These are phyloP conservation scores for Musca vetustissima DNA, from an alignment of 1,140 invertebrate species.

Conservation along the genomic window DNA sequence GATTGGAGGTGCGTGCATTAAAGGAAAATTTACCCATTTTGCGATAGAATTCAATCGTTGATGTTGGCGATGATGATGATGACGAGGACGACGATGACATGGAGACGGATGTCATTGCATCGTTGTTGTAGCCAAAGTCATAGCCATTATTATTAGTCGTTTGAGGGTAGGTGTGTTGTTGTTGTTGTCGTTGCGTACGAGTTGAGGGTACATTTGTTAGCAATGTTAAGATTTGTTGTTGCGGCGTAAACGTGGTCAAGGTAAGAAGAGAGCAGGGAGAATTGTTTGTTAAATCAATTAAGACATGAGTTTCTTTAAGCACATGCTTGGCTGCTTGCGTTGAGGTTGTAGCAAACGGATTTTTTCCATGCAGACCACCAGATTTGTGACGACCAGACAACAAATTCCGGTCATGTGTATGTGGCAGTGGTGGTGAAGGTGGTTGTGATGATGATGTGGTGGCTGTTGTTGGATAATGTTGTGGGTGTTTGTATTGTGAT, in stretches of 20 bases:
- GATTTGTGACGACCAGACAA: not conserved
- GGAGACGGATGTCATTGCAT: slow-evolving; percentile 28
- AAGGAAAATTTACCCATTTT: slow-evolving; percentile 52
- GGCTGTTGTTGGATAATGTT: not conserved
- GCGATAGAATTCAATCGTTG: slow-evolving; percentile 34
- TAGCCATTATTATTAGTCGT: slow-evolving; percentile 5
- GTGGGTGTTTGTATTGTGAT: slow-evolving; percentile 30
- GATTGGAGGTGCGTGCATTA: slow-evolving; percentile 44
- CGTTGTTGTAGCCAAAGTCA: slow-evolving; percentile 1
- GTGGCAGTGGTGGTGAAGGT: not conserved
- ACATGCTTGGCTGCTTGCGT: slow-evolving; percentile 29
- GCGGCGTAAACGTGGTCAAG: slow-evolving; percentile 49
- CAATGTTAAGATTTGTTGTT: slow-evolving; percentile 52
- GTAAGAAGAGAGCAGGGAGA: slow-evolving; percentile 52
- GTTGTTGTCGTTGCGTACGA: not conserved
- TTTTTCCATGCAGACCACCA: not conserved
- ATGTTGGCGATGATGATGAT: slow-evolving; percentile 15
- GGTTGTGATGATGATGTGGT: slow-evolving; percentile 18
- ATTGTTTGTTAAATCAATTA: slow-evolving; percentile 52
- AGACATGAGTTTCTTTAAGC: slow-evolving; percentile 51
- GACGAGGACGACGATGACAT: slow-evolving; percentile 19
- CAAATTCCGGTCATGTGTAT: not conserved
- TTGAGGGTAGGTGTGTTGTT: not conserved
- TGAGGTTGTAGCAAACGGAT: not conserved
- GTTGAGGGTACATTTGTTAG: slow-evolving; percentile 13